phyloP scores from a whole-genome alignment of 2,888 invertebrate species.

The Amphipyra tragopoginis region DNA sequence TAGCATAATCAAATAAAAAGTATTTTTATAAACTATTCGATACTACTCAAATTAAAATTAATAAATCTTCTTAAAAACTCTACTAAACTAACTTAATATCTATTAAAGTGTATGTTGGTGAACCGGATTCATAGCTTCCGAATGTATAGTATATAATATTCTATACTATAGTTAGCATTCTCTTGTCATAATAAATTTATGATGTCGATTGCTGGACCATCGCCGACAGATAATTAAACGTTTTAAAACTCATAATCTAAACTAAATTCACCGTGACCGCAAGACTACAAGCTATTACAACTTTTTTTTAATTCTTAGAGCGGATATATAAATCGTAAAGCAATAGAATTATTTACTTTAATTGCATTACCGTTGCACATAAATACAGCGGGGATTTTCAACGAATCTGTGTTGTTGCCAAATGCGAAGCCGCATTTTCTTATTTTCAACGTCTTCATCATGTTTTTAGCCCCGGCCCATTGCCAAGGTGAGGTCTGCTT shows the following conservation, averaged over 20 bases:
- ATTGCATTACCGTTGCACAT: slow-evolving; percentile 22
- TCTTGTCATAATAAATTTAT: neutral
- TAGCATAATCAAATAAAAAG: no score
- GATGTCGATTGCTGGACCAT: neutral
- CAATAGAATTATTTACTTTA: slow-evolving; percentile 31
- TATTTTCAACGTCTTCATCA: neutral
- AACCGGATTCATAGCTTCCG: no score
- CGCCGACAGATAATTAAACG: slow-evolving; percentile 30
- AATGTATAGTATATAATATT: no score
- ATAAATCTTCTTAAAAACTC: no score
- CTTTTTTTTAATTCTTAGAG: neutral
- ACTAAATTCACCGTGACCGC: slow-evolving; percentile 7
- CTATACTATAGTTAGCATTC: no score
- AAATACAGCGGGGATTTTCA: neutral
- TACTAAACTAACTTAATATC: no score
- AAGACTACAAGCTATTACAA: slow-evolving; percentile 9
- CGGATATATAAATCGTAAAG: slow-evolving; percentile 41
- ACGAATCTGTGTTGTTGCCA: slow-evolving; percentile 9
- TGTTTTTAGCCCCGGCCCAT: neutral
- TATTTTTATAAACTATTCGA: no score
- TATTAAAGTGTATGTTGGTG: no score
- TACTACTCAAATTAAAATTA: no score
- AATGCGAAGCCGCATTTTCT: neutral
- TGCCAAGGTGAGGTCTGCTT: neutral
- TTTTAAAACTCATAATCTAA: slow-evolving; percentile 25